Evolutionary conservation across 2,113 vertebrate species (phyloP).

Genomic region (Phyllostomus discolor): DNA sequence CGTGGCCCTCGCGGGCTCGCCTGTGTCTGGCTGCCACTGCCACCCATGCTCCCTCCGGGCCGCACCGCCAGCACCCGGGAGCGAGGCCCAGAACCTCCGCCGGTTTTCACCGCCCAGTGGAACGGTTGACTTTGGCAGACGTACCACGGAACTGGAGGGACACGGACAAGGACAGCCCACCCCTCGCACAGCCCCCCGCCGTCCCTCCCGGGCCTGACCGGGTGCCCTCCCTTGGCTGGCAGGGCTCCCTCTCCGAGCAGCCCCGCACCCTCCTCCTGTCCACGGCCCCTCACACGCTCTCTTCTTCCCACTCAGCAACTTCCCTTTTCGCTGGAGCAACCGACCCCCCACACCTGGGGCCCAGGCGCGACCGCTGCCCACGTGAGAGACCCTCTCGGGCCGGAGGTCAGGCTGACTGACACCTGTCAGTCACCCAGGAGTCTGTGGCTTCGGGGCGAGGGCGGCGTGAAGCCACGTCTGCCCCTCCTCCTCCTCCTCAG

Average conservation of each 20-base stretch:
- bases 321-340: neutral
- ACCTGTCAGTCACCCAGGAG: neutral
- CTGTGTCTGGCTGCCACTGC: neutral
- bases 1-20: fast-evolving
- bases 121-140: too few species aligned
- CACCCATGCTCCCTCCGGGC: fast-evolving
- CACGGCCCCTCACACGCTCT: neutral
- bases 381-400: neutral
- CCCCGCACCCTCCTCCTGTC: neutral
- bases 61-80: fast-evolving
- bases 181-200: neutral
- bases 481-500: neutral
- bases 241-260: fast-evolving
- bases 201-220: neutral
- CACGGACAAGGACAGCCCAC: fast-evolving
- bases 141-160: neutral
- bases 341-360: too few species aligned
- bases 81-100: neutral
- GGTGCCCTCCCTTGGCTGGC: fast-evolving
- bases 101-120: neutral
- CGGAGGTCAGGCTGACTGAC: fast-evolving
- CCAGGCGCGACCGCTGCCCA: too few species aligned
- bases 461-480: neutral
- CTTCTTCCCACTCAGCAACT: neutral
- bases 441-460: neutral